Conservation (phyloP, 2,113 vertebrate species). For the Takifugu flavidus region DNA sequence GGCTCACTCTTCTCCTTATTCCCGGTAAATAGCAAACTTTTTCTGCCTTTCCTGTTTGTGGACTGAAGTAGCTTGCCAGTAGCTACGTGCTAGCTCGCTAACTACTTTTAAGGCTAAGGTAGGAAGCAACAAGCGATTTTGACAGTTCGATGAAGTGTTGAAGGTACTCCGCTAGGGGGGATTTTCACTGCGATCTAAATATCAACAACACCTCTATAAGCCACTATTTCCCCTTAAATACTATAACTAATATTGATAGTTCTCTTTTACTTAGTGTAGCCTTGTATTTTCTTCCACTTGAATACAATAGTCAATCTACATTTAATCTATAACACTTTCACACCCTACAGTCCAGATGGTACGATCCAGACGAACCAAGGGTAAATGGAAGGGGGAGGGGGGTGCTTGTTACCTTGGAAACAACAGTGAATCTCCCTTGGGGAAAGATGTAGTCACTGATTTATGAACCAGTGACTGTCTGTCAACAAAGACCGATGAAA, state of each 20-base stretch:
- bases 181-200: rapidly evolving
- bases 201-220: neutral
- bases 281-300: rapidly evolving
- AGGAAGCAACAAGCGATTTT: constrained; percentile 78
- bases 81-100: constrained; percentile 54
- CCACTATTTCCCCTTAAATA: rapidly evolving
- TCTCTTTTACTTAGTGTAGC: rapidly evolving
- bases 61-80: constrained; percentile 4
- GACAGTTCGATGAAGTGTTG: constrained; percentile 71
- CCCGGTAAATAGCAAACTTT: constrained; percentile 31
- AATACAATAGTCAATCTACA: neutral
- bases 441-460: constrained; percentile 62
- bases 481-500: constrained; percentile 35
- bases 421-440: constrained; percentile 70
- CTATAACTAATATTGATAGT: no score
- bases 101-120: constrained; percentile 72
- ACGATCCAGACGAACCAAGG: constrained; percentile 59
- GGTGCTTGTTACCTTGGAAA: constrained; percentile 76
- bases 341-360: constrained; percentile 56
- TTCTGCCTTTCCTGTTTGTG: constrained; percentile 8
- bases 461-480: constrained; percentile 60
- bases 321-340: neutral
- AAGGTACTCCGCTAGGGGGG: constrained; percentile 11
- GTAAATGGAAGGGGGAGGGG: constrained; percentile 51
- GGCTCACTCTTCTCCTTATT: neutral